Percentiles rank a stretch among this genome's conserved stretches.
Conservation (phyloP, 2,888 invertebrate species). For the Pristionchus entomophagus region DNA sequence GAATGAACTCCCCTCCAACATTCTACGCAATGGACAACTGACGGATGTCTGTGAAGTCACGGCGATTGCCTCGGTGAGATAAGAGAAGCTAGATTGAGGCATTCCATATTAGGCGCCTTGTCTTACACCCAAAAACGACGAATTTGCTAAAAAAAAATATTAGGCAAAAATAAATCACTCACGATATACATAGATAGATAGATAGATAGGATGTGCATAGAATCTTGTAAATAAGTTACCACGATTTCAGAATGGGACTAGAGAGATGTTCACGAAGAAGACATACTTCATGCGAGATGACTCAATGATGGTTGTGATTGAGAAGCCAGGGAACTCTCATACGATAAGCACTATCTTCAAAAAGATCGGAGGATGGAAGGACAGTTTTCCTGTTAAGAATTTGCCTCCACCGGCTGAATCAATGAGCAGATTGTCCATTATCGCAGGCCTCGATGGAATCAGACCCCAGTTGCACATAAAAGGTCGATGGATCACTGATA, state of each 20-base stretch:
- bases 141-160: too few species aligned
- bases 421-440: background rate
- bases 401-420: background rate
- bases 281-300: background rate
- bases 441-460: background rate
- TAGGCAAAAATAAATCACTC: too few species aligned
- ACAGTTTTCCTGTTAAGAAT: background rate
- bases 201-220: too few species aligned
- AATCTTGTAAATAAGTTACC: too few species aligned
- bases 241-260: background rate
- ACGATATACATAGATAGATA: too few species aligned
- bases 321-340: background rate
- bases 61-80: background rate
- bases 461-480: background rate
- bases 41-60: background rate
- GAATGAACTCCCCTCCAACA: background rate
- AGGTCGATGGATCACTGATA: background rate
- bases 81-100: background rate
- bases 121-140: background rate
- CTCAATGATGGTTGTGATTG: background rate
- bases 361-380: background rate
- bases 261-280: background rate
- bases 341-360: slow-evolving; percentile 11
- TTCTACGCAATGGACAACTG: background rate
- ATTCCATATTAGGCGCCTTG: background rate